Percentiles rank a stretch among this genome's conserved stretches.
Evolutionary conservation across 2,113 vertebrate species (phyloP).

Genomic region (Chiloscyllium plagiosum): DNA sequence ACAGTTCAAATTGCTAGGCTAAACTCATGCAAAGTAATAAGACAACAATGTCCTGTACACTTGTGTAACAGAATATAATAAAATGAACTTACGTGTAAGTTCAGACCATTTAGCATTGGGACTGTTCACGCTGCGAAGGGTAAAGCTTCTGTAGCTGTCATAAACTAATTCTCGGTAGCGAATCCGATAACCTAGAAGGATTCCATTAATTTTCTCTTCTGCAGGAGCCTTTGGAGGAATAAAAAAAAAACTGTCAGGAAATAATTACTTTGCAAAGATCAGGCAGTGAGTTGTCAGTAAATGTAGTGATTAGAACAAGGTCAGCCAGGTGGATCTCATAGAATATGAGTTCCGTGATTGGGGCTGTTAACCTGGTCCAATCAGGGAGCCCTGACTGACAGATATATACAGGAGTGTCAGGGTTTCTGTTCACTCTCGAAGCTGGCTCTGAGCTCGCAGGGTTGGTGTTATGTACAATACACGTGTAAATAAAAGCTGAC

Average conservation of each 20-base stretch:
- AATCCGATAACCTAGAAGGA: slow-evolving; percentile 84
- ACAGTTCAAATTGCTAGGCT: neutral
- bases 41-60: neutral
- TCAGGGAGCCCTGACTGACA: no score
- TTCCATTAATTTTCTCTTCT: slow-evolving; percentile 89
- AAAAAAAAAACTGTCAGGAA: neutral
- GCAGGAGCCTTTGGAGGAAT: slow-evolving; percentile 64
- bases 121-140: slow-evolving; percentile 57
- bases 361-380: no score
- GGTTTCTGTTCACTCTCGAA: no score
- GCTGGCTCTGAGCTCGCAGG: no score
- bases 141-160: slow-evolving; percentile 68
- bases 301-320: no score
- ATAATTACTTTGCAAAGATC: neutral
- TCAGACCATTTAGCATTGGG: slow-evolving; percentile 70
- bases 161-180: slow-evolving; percentile 82
- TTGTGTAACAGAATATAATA: neutral
- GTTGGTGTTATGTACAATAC: no score
- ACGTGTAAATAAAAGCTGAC: no score
- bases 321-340: no score
- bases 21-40: neutral
- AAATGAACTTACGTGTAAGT: slow-evolving; percentile 71
- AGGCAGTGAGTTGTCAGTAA: neutral
- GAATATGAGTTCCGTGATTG: no score
- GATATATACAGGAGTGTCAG: no score